Evolutionary conservation across 2,113 vertebrate genomes (phyloP).

Genomic region (Damaliscus lunatus): DNA sequence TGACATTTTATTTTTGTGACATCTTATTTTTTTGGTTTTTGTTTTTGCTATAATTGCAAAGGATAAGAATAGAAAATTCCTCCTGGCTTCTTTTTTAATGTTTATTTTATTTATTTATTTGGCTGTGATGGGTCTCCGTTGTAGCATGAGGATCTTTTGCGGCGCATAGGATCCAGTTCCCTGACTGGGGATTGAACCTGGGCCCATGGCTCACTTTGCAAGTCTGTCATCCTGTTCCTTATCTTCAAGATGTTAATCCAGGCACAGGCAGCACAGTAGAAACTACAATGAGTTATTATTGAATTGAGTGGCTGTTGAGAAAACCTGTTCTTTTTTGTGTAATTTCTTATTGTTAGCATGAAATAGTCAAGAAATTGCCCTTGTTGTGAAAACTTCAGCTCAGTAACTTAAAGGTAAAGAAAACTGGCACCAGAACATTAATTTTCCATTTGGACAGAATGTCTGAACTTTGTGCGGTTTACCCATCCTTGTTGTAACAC

Average conservation of each 20-base stretch:
- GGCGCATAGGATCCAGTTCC: neutral
- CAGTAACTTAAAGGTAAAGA: neutral
- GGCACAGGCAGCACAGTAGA: neutral
- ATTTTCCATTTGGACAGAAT: conserved; percentile 8
- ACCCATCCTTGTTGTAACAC: conserved; percentile 22
- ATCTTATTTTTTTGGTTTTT: neutral
- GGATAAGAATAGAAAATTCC: neutral
- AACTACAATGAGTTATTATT: neutral
- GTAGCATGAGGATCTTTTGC: neutral
- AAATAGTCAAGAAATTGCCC: neutral
- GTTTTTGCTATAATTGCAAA: neutral
- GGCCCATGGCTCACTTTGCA: neutral
- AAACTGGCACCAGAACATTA: conserved; percentile 7
- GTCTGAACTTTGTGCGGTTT: neutral
- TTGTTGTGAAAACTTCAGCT: conserved; percentile 12
- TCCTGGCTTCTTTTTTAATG: neutral
- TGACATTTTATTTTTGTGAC: neutral
- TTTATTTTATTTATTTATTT: neutral
- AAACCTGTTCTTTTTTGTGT: neutral
- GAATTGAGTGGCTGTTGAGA: neutral
- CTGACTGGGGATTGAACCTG: neutral
- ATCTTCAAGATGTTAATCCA: neutral
- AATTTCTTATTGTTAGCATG: neutral
- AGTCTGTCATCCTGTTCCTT: neutral
- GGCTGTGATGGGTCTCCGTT: neutral